phyloP scores from a whole-genome alignment of 2,888 invertebrate species.

The Aspidiotus destructor region DNA sequence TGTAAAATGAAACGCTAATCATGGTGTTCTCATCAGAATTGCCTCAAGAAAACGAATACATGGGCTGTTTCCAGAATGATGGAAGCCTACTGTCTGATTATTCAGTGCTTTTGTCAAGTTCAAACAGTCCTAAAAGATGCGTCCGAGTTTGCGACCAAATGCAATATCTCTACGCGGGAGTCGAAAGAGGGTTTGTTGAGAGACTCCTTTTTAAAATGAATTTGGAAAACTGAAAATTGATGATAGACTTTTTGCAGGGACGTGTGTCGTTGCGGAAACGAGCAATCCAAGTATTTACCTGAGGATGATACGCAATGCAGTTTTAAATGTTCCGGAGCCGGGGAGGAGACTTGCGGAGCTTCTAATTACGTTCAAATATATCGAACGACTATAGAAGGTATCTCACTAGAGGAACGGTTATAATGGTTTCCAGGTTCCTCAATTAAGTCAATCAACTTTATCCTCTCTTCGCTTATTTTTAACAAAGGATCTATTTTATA shows the following conservation, averaged over 20 bases:
- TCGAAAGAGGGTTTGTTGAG: conserved; percentile 21
- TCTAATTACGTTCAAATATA: conserved; percentile 29
- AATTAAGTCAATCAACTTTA: no score
- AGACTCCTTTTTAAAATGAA: background rate
- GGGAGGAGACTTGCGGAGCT: conserved; percentile 30
- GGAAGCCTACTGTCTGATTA: conserved; percentile 20
- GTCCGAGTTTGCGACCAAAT: conserved; percentile 25
- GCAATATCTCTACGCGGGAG: conserved; percentile 32
- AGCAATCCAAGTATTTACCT: background rate
- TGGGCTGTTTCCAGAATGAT: conserved; percentile 32
- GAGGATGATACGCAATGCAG: conserved; percentile 22
- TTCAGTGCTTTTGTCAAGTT: conserved; percentile 20
- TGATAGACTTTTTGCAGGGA: conserved; percentile 16
- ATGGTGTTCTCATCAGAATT: background rate
- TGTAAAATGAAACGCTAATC: background rate
- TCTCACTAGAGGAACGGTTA: background rate
- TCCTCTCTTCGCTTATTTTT: no score
- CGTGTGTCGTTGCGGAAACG: conserved; percentile 32
- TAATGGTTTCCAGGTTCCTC: no score
- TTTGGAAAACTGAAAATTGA: no score
- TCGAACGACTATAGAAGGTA: conserved; percentile 19
- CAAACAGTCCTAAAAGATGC: conserved; percentile 31
- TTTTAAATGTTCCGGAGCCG: conserved; percentile 24
- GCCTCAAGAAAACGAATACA: background rate
- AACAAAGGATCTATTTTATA: no score